These are phyloP conservation scores for Colletes latitarsis DNA, from an alignment of 1,140 invertebrate species.

Conservation along the genomic window DNA sequence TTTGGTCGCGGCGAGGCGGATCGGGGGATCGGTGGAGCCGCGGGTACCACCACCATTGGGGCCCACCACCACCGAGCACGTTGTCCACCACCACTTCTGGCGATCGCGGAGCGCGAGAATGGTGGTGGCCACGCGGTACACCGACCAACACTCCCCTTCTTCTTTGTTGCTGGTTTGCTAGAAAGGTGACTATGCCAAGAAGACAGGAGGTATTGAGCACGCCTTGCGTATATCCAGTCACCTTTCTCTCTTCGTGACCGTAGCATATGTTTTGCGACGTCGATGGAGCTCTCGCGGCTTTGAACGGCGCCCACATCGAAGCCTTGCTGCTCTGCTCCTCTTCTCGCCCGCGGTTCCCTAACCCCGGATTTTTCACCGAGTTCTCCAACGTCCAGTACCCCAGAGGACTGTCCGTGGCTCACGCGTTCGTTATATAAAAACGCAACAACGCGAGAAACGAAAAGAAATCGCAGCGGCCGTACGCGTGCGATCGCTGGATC, in stretches of 20 bases:
- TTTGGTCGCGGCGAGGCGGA: constrained; percentile 32
- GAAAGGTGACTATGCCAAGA: constrained; percentile 78
- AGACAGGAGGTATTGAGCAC: constrained; percentile 76
- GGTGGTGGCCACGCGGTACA: constrained; percentile 59
- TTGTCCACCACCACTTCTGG: constrained; percentile 8
- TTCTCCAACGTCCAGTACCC: not conserved
- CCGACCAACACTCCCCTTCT: constrained; percentile 69
- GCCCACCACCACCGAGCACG: constrained; percentile 6
- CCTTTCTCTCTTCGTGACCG: constrained; percentile 79
- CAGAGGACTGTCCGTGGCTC: not conserved
- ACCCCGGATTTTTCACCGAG: constrained; percentile 14
- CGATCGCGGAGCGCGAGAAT: constrained; percentile 36
- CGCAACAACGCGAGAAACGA: constrained; percentile 2
- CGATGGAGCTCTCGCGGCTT: constrained; percentile 73
- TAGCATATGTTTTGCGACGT: constrained; percentile 76
- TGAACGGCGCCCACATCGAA: constrained; percentile 55
- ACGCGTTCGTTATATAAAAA: constrained; percentile 28
- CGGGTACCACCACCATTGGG: constrained; percentile 1
- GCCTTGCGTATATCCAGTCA: constrained; percentile 72
- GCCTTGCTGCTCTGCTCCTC: constrained; percentile 36
- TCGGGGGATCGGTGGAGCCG: not conserved
- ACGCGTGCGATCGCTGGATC: not conserved
- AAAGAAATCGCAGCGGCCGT: not conserved
- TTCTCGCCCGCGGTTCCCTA: not conserved
- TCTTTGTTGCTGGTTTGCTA: constrained; percentile 74